phyloP scores from a whole-genome alignment of 53 echinoderm and acorn worm species.

The Echinometra lucunter region DNA sequence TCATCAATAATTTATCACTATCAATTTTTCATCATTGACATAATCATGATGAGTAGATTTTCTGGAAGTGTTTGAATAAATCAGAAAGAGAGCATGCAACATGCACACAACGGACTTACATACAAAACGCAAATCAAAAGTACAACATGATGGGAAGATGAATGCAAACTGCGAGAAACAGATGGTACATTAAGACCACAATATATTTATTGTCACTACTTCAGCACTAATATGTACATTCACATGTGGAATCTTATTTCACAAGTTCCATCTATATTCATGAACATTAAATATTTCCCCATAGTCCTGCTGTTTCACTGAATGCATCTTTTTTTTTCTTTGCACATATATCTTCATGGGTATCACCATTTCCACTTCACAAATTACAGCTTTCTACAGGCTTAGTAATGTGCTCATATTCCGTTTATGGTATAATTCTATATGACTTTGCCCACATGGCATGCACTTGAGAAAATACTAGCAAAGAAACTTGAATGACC shows the following conservation, averaged over 20 bases:
- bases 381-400: not conserved
- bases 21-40: no score
- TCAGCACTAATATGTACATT: slow-evolving; percentile 31
- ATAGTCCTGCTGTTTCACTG: not conserved
- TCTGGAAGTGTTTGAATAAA: no score
- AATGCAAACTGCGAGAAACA: not conserved
- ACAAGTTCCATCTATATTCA: not conserved
- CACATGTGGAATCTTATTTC: not conserved
- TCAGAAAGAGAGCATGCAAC: not conserved
- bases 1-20: no score
- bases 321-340: not conserved
- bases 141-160: not conserved
- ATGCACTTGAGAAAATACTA: not conserved
- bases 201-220: slow-evolving; percentile 26
- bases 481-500: not conserved
- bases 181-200: not conserved
- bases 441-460: not conserved
- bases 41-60: no score
- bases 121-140: not conserved
- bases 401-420: not conserved
- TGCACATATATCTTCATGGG: not conserved
- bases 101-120: not conserved
- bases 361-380: not conserved
- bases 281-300: not conserved
- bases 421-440: not conserved